phyloP scores from a whole-genome alignment of 2,113 vertebrate genomes.

The Sceloporus tristichus region DNA sequence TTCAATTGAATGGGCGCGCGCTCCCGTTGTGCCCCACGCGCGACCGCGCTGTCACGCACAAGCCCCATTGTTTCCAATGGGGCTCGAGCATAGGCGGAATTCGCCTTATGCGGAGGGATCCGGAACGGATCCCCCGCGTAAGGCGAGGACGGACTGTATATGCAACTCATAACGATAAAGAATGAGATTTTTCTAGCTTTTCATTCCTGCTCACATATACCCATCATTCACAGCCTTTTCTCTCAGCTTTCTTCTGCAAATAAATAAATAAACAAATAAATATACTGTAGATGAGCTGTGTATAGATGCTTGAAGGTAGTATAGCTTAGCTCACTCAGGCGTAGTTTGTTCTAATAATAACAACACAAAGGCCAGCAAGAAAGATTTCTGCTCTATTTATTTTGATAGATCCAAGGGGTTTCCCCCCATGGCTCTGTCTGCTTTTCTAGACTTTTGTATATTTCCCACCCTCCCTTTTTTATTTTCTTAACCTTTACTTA shows the following conservation, averaged over 20 bases:
- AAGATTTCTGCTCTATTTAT: conserved; percentile 77
- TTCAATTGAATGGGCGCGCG: no score
- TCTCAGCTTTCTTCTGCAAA: not conserved
- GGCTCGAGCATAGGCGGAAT: no score
- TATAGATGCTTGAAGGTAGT: conserved; percentile 66
- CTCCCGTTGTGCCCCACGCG: no score
- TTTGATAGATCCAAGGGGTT: conserved; percentile 61
- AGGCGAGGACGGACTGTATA: conserved; percentile 2
- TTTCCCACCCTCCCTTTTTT: conserved; percentile 21
- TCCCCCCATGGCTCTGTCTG: conserved; percentile 58
- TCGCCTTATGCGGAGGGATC: no score
- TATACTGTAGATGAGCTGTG: conserved; percentile 31
- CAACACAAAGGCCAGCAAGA: conserved; percentile 73
- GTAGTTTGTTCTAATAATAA: conserved; percentile 76
- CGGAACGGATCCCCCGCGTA: no score
- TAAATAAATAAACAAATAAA: not conserved
- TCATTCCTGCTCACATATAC: conserved; percentile 39
- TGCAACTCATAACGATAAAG: conserved; percentile 54
- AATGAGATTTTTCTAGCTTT: conserved; percentile 60
- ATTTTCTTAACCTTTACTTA: conserved; percentile 42
- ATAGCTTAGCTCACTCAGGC: conserved; percentile 62
- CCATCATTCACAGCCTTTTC: conserved; percentile 48
- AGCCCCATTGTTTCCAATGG: no score
- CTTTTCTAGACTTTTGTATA: conserved; percentile 48
- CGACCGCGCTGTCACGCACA: no score